phyloP scores from a whole-genome alignment of 2,113 vertebrate genomes.

The Galemys pyrenaicus region DNA sequence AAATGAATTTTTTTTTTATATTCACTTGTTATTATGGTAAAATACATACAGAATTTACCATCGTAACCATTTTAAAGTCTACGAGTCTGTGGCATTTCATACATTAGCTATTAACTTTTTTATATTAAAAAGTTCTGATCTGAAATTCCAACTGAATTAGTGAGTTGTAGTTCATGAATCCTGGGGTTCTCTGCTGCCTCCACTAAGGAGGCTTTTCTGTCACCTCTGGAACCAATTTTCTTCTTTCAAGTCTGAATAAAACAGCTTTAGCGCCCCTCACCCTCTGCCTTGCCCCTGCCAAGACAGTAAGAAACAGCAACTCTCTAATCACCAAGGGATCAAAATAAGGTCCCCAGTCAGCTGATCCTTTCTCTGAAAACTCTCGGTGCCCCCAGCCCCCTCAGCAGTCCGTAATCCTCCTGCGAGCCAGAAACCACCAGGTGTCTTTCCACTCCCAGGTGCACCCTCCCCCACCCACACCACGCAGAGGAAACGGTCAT shows the following conservation, averaged over 20 bases:
- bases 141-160: background rate
- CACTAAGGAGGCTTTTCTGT: background rate
- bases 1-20: background rate
- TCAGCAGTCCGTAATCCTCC: background rate
- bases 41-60: background rate
- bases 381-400: background rate
- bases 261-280: background rate
- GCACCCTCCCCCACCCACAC: background rate
- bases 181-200: background rate
- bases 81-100: background rate
- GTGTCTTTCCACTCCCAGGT: conserved; percentile 62
- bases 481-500: conserved; percentile 4
- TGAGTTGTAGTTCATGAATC: background rate
- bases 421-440: conserved; percentile 26
- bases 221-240: background rate
- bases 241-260: background rate
- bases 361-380: background rate
- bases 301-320: background rate
- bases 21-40: too few species aligned
- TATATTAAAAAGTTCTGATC: background rate
- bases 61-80: background rate
- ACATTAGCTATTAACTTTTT: background rate
- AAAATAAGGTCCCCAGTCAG: background rate
- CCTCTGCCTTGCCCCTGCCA: background rate
- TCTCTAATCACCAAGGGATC: background rate